These are phyloP conservation scores for Unio pictorum DNA, from an alignment of 2,888 invertebrate species.

Conservation along the genomic window DNA sequence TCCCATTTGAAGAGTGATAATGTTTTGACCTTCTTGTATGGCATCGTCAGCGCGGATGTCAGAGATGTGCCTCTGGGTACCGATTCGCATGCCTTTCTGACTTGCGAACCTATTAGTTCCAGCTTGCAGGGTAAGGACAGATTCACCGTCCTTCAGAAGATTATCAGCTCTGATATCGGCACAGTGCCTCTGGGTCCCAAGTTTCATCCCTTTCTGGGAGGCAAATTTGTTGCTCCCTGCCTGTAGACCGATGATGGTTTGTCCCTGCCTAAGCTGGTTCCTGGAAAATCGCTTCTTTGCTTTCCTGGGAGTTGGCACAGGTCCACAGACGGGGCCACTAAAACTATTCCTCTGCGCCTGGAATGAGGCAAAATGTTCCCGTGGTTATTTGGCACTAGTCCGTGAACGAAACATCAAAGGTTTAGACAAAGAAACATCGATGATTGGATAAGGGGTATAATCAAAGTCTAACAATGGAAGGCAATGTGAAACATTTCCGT, in stretches of 20 bases:
- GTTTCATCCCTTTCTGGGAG: slow-evolving; percentile 63
- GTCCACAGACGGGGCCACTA: slow-evolving; percentile 65
- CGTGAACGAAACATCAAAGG: too few species aligned
- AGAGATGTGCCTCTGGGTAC: slow-evolving; percentile 63
- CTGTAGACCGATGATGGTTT: slow-evolving; percentile 62
- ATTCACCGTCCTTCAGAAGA: slow-evolving; percentile 54
- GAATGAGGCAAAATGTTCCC: slow-evolving; percentile 36
- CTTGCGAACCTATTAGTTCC: slow-evolving; percentile 68
- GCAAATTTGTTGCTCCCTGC: slow-evolving; percentile 66
- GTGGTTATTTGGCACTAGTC: slow-evolving; percentile 6
- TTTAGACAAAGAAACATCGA: too few species aligned
- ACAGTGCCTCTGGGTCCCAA: slow-evolving; percentile 63
- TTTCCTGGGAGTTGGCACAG: slow-evolving; percentile 62
- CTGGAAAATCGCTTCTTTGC: slow-evolving; percentile 60
- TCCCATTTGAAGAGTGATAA: slow-evolving; percentile 67
- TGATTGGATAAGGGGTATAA: too few species aligned
- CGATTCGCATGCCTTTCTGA: slow-evolving; percentile 65
- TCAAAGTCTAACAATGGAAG: too few species aligned
- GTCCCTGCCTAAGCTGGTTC: slow-evolving; percentile 63
- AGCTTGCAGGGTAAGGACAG: slow-evolving; percentile 64
- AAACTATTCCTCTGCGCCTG: slow-evolving; percentile 68
- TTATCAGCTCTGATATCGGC: slow-evolving; percentile 68
- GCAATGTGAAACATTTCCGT: too few species aligned
- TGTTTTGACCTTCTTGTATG: slow-evolving; percentile 53
- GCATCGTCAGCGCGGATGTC: slow-evolving; percentile 67